A percentile compares a stretch with the other conserved stretches of the same genome.
These are phyloP conservation scores for Rhinoderma darwinii DNA, from an alignment of 2,113 vertebrate genomes.

Conservation along the genomic window DNA sequence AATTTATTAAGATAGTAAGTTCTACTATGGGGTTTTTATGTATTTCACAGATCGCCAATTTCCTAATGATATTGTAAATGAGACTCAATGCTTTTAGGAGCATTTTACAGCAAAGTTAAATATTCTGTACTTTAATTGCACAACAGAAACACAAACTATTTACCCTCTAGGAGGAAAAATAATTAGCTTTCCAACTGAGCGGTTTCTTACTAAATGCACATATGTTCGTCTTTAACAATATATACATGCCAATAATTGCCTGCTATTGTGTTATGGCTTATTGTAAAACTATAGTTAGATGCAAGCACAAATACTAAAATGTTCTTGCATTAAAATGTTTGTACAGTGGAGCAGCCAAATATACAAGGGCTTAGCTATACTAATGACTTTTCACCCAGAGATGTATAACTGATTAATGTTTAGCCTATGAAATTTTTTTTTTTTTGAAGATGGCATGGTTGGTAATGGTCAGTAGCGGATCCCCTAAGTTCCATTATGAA, in stretches of 20 bases:
- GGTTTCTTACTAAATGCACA: conserved; percentile 41
- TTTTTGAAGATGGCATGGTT: neutral
- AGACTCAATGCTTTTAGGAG: conserved; percentile 26
- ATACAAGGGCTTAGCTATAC: neutral
- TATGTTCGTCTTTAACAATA: conserved; percentile 35
- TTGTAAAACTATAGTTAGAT: conserved; percentile 13
- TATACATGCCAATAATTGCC: conserved; percentile 16
- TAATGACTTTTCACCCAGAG: neutral
- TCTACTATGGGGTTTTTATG: conserved; percentile 21
- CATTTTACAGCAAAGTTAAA: conserved; percentile 10
- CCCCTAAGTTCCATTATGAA: no score
- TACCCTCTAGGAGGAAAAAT: conserved; percentile 46
- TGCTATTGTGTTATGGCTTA: neutral
- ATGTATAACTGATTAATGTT: neutral
- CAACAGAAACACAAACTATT: conserved; percentile 17
- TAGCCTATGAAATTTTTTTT: neutral
- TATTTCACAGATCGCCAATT: conserved; percentile 35
- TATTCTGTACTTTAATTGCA: conserved; percentile 28
- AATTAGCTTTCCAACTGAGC: conserved; percentile 38
- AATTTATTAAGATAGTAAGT: conserved; percentile 28
- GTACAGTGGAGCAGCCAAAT: neutral
- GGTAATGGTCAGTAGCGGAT: no score
- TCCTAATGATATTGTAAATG: conserved; percentile 36
- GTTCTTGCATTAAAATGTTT: neutral
- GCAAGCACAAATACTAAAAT: conserved; percentile 8